A percentile compares a stretch with the other conserved stretches of the same genome.
Evolutionary conservation across 2,797 vertebrate genomes (phyloP).

Genomic region (Synaphobranchus kaupii): DNA sequence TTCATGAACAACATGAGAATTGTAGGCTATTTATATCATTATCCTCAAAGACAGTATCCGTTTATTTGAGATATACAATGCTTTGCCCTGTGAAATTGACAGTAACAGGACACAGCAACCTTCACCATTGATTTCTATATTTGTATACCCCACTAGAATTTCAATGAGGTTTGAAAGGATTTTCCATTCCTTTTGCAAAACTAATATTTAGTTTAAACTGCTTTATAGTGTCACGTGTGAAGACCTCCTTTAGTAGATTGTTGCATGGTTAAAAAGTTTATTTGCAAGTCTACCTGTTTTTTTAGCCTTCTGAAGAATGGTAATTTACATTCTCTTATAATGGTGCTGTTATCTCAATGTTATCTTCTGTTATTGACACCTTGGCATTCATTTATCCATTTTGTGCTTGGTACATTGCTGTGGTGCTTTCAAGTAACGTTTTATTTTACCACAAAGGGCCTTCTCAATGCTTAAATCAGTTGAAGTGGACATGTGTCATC

Average conservation of each 20-base stretch:
- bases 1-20: background rate
- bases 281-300: background rate
- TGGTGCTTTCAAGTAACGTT: background rate
- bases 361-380: background rate
- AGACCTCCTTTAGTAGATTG: background rate
- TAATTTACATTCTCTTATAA: background rate
- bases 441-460: background rate
- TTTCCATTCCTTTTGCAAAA: background rate
- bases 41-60: background rate
- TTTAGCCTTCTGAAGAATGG: background rate
- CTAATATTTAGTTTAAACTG: background rate
- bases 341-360: background rate
- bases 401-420: background rate
- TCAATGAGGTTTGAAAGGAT: background rate
- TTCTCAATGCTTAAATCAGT: background rate
- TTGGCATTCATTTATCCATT: background rate
- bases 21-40: background rate
- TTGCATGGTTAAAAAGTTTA: background rate
- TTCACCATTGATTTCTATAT: constrained; percentile 8
- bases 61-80: background rate
- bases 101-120: constrained; percentile 4
- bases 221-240: background rate
- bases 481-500: background rate
- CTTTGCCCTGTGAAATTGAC: background rate
- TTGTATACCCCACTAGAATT: background rate